Percentiles rank a stretch among this genome's conserved stretches.
Evolutionary conservation across 2,888 invertebrate genomes (phyloP).

Genomic region (Drosophila glabriapex): DNA sequence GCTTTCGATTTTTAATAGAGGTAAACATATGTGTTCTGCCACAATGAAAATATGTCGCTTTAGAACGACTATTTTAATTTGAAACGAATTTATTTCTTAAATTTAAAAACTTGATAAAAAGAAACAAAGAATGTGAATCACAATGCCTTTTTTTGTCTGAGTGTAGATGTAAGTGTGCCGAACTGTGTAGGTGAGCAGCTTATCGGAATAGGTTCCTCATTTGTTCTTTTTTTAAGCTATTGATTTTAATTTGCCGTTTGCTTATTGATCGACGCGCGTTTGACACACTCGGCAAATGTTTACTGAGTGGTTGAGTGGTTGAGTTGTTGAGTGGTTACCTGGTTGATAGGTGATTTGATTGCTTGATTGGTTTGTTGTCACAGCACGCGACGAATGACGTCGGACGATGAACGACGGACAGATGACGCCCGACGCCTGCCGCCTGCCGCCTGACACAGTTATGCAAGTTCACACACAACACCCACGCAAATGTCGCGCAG

Average conservation of each 20-base stretch:
- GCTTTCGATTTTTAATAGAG: not conserved
- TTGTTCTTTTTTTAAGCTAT: constrained; percentile 40
- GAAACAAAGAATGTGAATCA: not conserved
- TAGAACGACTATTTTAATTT: not conserved
- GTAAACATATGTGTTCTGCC: not conserved
- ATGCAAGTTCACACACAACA: constrained; percentile 75
- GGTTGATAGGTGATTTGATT: constrained; percentile 19
- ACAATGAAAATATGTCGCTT: not conserved
- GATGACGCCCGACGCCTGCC: constrained; percentile 7
- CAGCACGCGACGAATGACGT: constrained; percentile 42
- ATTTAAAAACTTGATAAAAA: not conserved
- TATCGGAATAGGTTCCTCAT: constrained; percentile 29
- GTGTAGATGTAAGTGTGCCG: not conserved
- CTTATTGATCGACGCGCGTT: constrained; percentile 68
- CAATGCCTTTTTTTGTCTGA: not conserved
- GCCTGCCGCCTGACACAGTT: constrained; percentile 66
- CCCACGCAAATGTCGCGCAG: constrained; percentile 63
- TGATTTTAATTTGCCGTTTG: constrained; percentile 63
- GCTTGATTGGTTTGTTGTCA: constrained; percentile 53
- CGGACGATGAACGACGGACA: constrained; percentile 53
- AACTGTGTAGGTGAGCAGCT: constrained; percentile 16
- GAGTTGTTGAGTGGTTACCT: constrained; percentile 25
- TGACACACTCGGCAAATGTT: constrained; percentile 81
- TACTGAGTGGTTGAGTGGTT: constrained; percentile 36
- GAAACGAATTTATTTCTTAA: not conserved